Evolutionary conservation across 2,888 invertebrate species (phyloP), one percentile per base, ranked within the genome.

Genomic region (Ormyrus pomaceus): DNA sequence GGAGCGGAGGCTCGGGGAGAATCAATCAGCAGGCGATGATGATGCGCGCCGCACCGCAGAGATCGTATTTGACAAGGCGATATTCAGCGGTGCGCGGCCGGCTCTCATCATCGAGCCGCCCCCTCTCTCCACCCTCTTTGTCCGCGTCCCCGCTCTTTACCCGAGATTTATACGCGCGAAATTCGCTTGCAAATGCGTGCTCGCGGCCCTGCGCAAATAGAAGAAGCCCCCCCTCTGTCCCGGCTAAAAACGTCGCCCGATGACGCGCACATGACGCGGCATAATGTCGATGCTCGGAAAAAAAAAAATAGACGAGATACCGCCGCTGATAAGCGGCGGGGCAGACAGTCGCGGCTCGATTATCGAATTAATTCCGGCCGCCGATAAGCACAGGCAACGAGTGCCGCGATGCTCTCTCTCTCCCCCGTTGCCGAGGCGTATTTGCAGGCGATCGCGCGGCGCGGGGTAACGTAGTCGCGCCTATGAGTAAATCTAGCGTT

Each of bases 401-500:
- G 50, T 56, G 73, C 51, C 64, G 19, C 72, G 55, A 46, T 55
- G 62, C 46, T 55, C 64, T 70, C 8, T 19, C 72, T 45, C 19
- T 53, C 72, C 9, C 64, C 13, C 64, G 6, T 64, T 59, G 34
- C 50, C 56, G 9, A 53, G 48, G 66, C 56, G 64, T 62, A 61
- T 77, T 70, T 56, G 68, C 62, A 61, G 56, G 53, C 62, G 7
- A 46, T 46, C 69, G 59, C 13, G 50, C 48, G 50, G n/a, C 11
- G 53, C 50, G 68, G 19, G 64, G 11, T 51, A 53, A 58, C 78
- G 66, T 19, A 19, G 19, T 58, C 62, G 64, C 62, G 64, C 58
- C 66, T 65, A 59, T 72, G 71, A 80, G 78, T 82, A 82, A 82
- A 83, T 83, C 81, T 82, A 78, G 34, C 80, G 66, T 83, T 82